Evolutionary conservation across 2,797 vertebrate species (phyloP).

Genomic region (Holocentrus rufus): DNA sequence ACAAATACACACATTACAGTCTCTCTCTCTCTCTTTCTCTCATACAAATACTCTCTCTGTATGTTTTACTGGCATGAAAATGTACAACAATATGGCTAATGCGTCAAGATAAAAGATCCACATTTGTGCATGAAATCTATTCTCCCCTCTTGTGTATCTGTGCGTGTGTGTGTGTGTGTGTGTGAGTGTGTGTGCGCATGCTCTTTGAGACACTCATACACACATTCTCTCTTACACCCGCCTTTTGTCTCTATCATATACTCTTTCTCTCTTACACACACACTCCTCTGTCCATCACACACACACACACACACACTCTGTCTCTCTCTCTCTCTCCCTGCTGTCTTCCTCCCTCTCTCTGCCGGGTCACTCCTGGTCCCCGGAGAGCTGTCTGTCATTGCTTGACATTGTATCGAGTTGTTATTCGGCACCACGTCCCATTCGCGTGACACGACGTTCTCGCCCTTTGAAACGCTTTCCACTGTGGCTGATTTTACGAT

Average conservation of each 20-base stretch:
- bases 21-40: background rate
- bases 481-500: slow-evolving; percentile 53
- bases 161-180: too few species aligned
- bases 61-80: too few species aligned
- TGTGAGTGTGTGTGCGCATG: too few species aligned
- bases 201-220: too few species aligned
- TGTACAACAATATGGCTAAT: too few species aligned
- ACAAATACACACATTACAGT: background rate
- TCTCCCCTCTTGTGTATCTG: too few species aligned
- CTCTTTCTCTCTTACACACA: background rate
- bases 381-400: slow-evolving; percentile 67
- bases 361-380: slow-evolving; percentile 47
- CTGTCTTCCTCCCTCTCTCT: background rate
- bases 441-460: slow-evolving; percentile 53
- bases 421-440: slow-evolving; percentile 65
- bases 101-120: too few species aligned
- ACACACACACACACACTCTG: slow-evolving; percentile 8
- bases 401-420: slow-evolving; percentile 70
- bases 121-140: too few species aligned
- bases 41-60: too few species aligned
- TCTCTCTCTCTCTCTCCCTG: slow-evolving; percentile 2
- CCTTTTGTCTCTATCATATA: background rate
- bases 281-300: slow-evolving; percentile 4
- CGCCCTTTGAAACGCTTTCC: slow-evolving; percentile 49
- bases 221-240: too few species aligned